Conservation (phyloP, 2,797 vertebrate species). For the Huso huso region DNA sequence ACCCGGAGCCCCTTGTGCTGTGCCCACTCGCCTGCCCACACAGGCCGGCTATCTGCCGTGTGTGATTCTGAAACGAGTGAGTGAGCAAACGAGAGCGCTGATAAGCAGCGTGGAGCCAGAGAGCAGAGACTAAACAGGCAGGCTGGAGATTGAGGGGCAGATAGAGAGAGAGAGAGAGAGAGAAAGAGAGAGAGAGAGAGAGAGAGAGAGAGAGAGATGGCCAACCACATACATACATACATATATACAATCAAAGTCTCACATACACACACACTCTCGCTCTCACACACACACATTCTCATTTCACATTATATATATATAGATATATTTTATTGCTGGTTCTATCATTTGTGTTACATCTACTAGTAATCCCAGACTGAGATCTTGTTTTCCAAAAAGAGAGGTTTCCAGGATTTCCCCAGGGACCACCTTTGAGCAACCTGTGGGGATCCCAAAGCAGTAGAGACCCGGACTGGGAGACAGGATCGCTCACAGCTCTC, state of each 20-base stretch:
- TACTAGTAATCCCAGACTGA: too few relatives aligned
- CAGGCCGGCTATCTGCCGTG: neutral
- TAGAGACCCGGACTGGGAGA: too few relatives aligned
- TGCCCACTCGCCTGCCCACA: too few relatives aligned
- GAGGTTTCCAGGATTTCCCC: conserved; percentile 6
- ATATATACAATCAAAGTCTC: neutral
- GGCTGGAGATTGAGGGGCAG: conserved; percentile 57
- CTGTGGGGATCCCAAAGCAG: neutral
- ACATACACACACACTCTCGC: neutral
- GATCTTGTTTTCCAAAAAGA: neutral
- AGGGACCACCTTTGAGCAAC: neutral
- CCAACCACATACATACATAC: conserved; percentile 7
- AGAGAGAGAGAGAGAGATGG: neutral
- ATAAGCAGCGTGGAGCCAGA: conserved; percentile 68
- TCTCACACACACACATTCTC: neutral
- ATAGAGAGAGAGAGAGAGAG: conserved; percentile 41
- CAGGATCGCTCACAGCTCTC: too few relatives aligned
- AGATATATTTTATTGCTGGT: too few relatives aligned
- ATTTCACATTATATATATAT: neutral
- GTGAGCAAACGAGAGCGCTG: conserved; percentile 52
- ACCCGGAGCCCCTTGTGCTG: too few relatives aligned
- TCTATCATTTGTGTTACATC: too few relatives aligned
- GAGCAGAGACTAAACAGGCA: conserved; percentile 44
- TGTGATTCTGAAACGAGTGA: conserved; percentile 40
- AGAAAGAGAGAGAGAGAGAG: neutral